These are phyloP conservation scores for Hippocampus zosterae DNA, from an alignment of 2,113 vertebrate species.

Conservation along the genomic window DNA sequence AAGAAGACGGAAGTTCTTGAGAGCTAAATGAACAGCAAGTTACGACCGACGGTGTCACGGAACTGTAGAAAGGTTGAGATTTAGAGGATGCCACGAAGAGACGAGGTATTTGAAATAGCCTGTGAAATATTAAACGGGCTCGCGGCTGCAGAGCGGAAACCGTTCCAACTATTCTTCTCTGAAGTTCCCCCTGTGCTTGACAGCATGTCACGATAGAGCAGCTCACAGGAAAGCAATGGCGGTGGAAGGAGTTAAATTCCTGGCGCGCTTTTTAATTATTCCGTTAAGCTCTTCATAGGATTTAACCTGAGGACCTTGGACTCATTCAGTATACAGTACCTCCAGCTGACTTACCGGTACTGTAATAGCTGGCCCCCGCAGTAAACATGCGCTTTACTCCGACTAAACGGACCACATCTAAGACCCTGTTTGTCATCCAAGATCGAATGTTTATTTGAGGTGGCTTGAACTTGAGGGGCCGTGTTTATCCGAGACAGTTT, in stretches of 20 bases:
- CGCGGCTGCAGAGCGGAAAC: constrained; percentile 37
- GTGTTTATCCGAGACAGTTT: neutral
- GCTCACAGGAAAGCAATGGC: constrained; percentile 9
- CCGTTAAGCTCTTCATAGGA: constrained; percentile 28
- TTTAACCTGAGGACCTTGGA: constrained; percentile 32
- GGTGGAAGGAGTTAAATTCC: constrained; percentile 28
- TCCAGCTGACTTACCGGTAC: constrained; percentile 6
- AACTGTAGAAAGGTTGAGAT: constrained; percentile 24
- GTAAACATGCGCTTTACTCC: neutral
- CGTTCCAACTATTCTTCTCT: neutral
- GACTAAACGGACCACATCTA: neutral
- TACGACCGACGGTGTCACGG: constrained; percentile 21
- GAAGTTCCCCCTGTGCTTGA: constrained; percentile 4
- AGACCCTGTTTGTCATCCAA: neutral
- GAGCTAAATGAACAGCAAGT: constrained; percentile 29
- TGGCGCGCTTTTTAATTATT: constrained; percentile 34
- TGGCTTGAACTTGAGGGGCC: neutral
- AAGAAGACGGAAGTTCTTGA: constrained; percentile 14
- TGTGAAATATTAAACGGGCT: constrained; percentile 46
- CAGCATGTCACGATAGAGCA: constrained; percentile 7
- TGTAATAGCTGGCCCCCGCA: neutral
- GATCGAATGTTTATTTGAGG: neutral
- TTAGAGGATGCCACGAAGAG: constrained; percentile 23
- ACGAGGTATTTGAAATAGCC: constrained; percentile 18
- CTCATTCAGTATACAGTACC: constrained; percentile 4